phyloP scores from a whole-genome alignment of 2,797 vertebrate species.

The Hydrophis major region DNA sequence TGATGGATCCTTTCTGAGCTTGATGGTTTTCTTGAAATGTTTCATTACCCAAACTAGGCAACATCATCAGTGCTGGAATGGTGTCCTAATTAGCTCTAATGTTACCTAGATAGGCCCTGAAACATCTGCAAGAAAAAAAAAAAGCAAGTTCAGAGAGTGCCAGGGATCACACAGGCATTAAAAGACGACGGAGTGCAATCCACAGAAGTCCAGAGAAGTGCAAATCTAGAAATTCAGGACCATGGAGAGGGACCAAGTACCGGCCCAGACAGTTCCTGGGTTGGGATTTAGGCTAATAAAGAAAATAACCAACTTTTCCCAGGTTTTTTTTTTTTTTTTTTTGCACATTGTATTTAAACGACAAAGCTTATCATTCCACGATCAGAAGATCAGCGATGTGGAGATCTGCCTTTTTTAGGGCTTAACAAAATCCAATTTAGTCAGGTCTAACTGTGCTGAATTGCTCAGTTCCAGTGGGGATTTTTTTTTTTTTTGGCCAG shows the following conservation, averaged over 20 bases:
- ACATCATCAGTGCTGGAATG: neutral
- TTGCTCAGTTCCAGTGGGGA: neutral
- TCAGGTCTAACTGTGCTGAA: neutral
- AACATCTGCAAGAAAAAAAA: neutral
- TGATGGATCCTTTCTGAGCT: neutral
- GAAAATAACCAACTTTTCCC: neutral
- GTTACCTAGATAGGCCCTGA: neutral
- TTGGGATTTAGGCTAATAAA: neutral
- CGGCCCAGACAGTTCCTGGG: neutral
- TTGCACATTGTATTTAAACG: neutral
- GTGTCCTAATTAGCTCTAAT: neutral
- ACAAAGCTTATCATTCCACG: neutral
- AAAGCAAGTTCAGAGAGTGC: neutral
- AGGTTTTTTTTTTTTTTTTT: neutral
- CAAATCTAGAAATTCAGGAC: neutral
- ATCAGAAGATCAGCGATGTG: neutral
- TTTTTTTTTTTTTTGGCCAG: neutral
- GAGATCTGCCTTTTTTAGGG: neutral
- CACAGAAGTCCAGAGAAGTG: neutral
- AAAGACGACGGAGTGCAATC: neutral
- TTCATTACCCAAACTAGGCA: neutral
- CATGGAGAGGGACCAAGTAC: neutral
- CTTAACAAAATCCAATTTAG: neutral
- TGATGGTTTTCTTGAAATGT: neutral
- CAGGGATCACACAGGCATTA: no score